These are phyloP conservation scores for Acronicta alni DNA, from an alignment of 2,888 invertebrate species.

Conservation along the genomic window DNA sequence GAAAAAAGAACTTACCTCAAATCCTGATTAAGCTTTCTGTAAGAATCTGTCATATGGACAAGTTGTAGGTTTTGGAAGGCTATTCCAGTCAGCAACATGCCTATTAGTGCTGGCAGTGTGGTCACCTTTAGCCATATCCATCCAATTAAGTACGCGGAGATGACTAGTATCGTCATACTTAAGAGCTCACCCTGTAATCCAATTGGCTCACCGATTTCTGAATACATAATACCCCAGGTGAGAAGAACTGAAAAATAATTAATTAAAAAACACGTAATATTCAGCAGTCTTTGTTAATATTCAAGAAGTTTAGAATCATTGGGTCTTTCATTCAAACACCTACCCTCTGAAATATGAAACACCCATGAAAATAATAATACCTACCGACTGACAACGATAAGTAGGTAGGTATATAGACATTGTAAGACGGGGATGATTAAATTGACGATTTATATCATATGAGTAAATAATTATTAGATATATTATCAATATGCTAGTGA, in stretches of 20 bases:
- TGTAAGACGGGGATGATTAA: no score
- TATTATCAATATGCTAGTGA: no score
- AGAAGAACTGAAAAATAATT: conserved; percentile 85
- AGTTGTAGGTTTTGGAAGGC: conserved; percentile 91
- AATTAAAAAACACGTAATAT: no score
- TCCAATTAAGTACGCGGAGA: conserved; percentile 92
- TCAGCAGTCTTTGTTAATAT: no score
- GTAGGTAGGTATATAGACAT: no score
- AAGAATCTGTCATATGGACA: conserved; percentile 90
- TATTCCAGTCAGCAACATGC: conserved; percentile 93
- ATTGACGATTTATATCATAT: no score
- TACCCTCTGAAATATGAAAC: no score
- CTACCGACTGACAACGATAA: no score
- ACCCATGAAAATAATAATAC: no score
- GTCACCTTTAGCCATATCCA: conserved; percentile 91
- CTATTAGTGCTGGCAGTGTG: conserved; percentile 93
- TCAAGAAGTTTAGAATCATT: no score
- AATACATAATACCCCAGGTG: conserved; percentile 91
- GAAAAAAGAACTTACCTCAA: conserved; percentile 83
- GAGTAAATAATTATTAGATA: no score
- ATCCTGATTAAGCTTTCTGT: conserved; percentile 90
- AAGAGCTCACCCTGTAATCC: conserved; percentile 91
- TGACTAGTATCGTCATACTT: conserved; percentile 90
- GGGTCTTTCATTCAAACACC: no score
- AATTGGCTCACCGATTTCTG: conserved; percentile 90